phyloP scores from a whole-genome alignment of 37 sponge, comb jelly and placozoan species.

The Axinella damicornis region DNA sequence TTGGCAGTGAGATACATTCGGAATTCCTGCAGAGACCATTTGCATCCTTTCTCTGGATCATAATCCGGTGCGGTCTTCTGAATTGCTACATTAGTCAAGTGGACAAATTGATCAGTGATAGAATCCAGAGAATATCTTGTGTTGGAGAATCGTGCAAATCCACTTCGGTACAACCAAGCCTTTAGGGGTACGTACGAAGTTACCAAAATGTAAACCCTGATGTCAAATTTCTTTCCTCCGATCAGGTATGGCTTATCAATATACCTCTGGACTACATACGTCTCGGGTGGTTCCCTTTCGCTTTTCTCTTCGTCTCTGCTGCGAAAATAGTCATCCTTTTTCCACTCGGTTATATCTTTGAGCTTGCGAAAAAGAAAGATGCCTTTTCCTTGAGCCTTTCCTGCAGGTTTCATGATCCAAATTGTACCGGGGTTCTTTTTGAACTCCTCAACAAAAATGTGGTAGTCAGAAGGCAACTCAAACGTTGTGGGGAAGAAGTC shows the following conservation, averaged over 20 bases:
- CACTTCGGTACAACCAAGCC: constrained; percentile 96
- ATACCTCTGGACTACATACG: constrained; percentile 97
- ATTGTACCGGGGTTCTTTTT: constrained; percentile 92
- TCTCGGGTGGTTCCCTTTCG: constrained; percentile 94
- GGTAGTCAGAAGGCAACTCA: constrained; percentile 98
- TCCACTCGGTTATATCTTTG: constrained; percentile 99
- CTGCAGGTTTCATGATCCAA: constrained; percentile 99
- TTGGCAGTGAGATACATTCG: constrained; percentile 83
- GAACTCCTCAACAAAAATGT: constrained; percentile 99
- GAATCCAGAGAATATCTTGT: constrained; percentile 88
- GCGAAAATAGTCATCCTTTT: constrained; percentile 88
- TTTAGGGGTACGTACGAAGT: constrained; percentile 95
- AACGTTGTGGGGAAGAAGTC: constrained; percentile 99
- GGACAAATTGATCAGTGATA: constrained; percentile 93
- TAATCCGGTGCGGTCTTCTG: constrained; percentile 99
- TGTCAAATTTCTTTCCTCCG: constrained; percentile 98
- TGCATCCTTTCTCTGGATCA: constrained; percentile 99
- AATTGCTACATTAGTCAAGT: constrained; percentile 98
- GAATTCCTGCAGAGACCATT: constrained; percentile 97
- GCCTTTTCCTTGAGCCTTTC: constrained; percentile 98
- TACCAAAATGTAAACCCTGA: constrained; percentile 93
- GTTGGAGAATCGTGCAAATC: constrained; percentile 98
- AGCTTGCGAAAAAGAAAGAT: constrained; percentile 98
- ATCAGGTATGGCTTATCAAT: constrained; percentile 97
- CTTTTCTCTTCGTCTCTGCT: constrained; percentile 73